Base-by-base conservation (phyloP, 2,888 invertebrate species). In the Morinoia aosen region DNA sequence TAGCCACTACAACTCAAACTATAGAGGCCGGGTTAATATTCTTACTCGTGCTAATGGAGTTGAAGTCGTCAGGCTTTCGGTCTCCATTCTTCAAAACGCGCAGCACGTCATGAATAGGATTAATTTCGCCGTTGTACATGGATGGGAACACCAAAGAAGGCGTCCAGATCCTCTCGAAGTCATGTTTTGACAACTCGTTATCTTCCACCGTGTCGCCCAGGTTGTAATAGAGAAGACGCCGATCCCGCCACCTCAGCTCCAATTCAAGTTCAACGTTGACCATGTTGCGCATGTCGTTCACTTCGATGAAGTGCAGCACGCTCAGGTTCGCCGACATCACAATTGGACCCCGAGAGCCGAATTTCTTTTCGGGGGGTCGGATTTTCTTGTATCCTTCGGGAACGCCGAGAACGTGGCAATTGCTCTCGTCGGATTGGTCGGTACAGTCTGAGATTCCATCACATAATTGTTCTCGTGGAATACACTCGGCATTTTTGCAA, bases 191-290 rank as follows among this genome's bases (percentile, higher is more conserved):
- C 14, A 95, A 64, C 57, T 40, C 58, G 91, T 95, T 90, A 40
- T 90, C 91, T 25, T 90, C 58, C 16, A 90, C 1, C 19, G 90
- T 88, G 14, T 95, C 95, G n/a, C 91, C 95, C 58, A 95, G 40
- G 40, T 95, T 95, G 58, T 94, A 95, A 58, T 40, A 95, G 11
- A 40, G 94, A 3, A 95, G 61, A 11, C 95, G 91, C 57, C 64
- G 94, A 88, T 95, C 95, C 57, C 91, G 57, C 95, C 95, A 95
- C 40, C 58, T 94, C 25, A 95, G 64, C 33, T 76, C 48, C 19
- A 95, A 39, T 33, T 58, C n/a, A 10, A 94, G 48, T 25, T 95
- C 95, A 5, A 95, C 40, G 56, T 95, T 90, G 90, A 95, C n/a
- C n/a, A 58, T 33, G 58, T 91, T 90, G n/a, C 88, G 58, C 25